Percentiles rank a stretch among this genome's conserved stretches.
Evolutionary conservation across 2,888 invertebrate genomes (phyloP).

Genomic region (Conus canariensis): DNA sequence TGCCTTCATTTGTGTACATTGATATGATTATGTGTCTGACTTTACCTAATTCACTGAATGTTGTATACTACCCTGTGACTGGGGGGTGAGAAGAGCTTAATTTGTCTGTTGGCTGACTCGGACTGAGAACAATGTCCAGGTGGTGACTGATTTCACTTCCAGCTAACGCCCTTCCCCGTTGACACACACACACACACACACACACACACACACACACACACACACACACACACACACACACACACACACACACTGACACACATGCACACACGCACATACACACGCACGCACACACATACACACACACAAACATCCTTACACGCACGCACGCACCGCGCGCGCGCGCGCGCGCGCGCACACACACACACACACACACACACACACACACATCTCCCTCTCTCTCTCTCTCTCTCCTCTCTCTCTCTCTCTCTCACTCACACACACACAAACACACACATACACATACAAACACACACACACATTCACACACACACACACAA

Average conservation of each 20-base stretch:
- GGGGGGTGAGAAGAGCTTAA: too few species aligned
- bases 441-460: neutral
- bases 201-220: conserved; percentile 14
- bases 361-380: conserved; percentile 15
- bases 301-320: neutral
- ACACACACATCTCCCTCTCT: conserved; percentile 14
- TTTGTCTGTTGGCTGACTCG: too few species aligned
- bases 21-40: too few species aligned
- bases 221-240: conserved; percentile 10
- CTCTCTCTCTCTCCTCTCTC: too few species aligned
- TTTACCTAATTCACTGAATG: too few species aligned
- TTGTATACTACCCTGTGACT: too few species aligned
- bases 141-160: too few species aligned
- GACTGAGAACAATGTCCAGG: too few species aligned
- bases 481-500: neutral
- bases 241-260: neutral
- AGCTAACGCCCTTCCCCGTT: too few species aligned
- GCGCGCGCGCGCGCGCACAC: neutral
- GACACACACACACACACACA: conserved; percentile 13
- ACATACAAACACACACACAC: neutral
- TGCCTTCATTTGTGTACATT: too few species aligned
- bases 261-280: neutral
- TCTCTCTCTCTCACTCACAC: neutral
- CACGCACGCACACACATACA: neutral
- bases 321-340: neutral